phyloP scores from a whole-genome alignment of 2,113 vertebrate species.

The Phycodurus eques region DNA sequence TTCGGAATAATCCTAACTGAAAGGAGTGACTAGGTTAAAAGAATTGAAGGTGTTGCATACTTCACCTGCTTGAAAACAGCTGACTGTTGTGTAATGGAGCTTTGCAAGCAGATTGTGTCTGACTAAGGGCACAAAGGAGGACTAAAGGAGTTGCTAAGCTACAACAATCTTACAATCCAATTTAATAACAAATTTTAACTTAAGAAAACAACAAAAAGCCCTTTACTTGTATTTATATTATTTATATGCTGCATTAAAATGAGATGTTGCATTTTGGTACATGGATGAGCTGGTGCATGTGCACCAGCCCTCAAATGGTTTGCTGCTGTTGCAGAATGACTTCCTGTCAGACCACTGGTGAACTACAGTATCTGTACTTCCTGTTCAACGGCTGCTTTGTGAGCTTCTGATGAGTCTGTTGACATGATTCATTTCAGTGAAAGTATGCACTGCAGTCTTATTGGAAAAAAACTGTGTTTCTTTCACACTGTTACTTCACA shows the following conservation, averaged over 20 bases:
- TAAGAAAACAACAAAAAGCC: background rate
- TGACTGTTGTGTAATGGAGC: slow-evolving; percentile 24
- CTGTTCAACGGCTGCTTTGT: slow-evolving; percentile 54
- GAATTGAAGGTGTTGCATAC: background rate
- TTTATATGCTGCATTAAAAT: background rate
- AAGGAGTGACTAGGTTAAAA: background rate
- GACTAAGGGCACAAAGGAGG: slow-evolving; percentile 17
- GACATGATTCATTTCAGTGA: background rate
- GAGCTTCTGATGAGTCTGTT: slow-evolving; percentile 12
- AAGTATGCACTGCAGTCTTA: background rate
- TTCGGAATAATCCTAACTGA: background rate
- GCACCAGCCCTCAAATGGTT: slow-evolving; percentile 29
- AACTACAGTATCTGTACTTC: slow-evolving; percentile 34
- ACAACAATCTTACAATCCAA: slow-evolving; percentile 9
- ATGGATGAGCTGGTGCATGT: slow-evolving; percentile 38
- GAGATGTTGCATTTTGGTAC: background rate
- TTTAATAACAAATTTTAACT: background rate
- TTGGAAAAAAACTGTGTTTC: slow-evolving; percentile 3
- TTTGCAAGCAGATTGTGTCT: slow-evolving; percentile 10
- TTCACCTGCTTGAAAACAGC: slow-evolving; percentile 13
- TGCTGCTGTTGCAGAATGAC: slow-evolving; percentile 64
- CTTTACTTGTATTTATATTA: slow-evolving; percentile 4
- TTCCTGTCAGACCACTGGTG: slow-evolving; percentile 58
- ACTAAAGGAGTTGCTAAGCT: slow-evolving; percentile 31
- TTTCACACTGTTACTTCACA: background rate